These are phyloP conservation scores for Lota lota DNA, from an alignment of 2,113 vertebrate genomes.

Conservation along the genomic window DNA sequence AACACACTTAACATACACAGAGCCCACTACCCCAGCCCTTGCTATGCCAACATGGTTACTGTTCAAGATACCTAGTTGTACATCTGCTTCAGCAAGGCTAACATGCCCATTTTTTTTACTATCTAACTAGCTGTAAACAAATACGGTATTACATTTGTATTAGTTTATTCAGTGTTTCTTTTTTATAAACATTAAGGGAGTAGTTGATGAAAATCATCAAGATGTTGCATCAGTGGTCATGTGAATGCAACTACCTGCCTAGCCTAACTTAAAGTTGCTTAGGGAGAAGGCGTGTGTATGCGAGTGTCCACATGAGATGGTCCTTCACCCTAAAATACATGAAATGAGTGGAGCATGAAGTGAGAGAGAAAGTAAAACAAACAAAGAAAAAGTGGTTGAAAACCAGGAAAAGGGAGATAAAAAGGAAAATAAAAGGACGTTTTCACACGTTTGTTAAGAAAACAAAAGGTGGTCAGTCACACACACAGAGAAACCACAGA, in stretches of 20 bases:
- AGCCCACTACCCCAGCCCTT: slow-evolving; percentile 40
- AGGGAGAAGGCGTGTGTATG: neutral
- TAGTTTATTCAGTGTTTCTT: no score
- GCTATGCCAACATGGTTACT: slow-evolving; percentile 36
- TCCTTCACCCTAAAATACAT: slow-evolving; percentile 22
- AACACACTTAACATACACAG: slow-evolving; percentile 52
- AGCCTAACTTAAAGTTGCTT: no score
- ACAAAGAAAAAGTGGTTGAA: slow-evolving; percentile 12
- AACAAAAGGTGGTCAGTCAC: slow-evolving; percentile 28
- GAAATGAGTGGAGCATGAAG: slow-evolving; percentile 19
- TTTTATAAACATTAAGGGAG: no score
- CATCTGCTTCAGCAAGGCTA: slow-evolving; percentile 4
- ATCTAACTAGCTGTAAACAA: no score
- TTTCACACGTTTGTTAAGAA: slow-evolving; percentile 32
- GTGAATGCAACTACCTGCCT: no score
- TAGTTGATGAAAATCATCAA: no score
- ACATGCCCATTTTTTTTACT: no score
- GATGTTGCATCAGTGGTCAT: no score
- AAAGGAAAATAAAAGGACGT: neutral
- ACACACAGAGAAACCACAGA: slow-evolving; percentile 28
- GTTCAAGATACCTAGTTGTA: slow-evolving; percentile 50
- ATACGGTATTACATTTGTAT: no score
- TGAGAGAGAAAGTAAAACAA: slow-evolving; percentile 12
- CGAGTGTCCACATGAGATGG: slow-evolving; percentile 24
- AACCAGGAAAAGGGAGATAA: slow-evolving; percentile 15